phyloP scores from a whole-genome alignment of 2,113 vertebrate genomes.

The Carollia perspicillata region DNA sequence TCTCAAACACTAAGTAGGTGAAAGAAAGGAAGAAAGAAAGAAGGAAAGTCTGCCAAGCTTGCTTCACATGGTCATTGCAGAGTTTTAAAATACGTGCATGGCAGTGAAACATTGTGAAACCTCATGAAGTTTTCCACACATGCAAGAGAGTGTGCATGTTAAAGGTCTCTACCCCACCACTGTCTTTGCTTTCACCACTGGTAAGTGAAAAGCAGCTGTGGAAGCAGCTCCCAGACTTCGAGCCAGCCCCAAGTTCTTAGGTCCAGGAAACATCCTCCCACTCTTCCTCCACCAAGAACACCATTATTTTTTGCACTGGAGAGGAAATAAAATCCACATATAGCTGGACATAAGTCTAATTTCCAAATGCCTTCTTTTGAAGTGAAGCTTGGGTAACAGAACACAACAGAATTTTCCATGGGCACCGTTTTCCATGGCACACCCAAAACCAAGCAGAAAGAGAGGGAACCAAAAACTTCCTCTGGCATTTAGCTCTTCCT shows the following conservation, averaged over 20 bases:
- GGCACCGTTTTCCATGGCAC: neutral
- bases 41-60: neutral
- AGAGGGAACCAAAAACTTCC: neutral
- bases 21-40: neutral
- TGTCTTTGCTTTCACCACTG: neutral
- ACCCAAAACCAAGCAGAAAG: slow-evolving; percentile 38
- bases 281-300: neutral
- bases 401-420: slow-evolving; percentile 30
- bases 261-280: neutral
- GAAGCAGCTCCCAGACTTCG: neutral
- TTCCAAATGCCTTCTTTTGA: neutral
- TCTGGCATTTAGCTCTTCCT: slow-evolving; percentile 12
- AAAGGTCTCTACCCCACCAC: neutral
- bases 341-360: neutral
- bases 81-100: neutral
- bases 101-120: neutral
- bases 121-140: neutral
- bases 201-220: neutral
- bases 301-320: neutral
- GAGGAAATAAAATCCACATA: neutral
- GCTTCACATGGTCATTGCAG: neutral
- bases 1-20: neutral
- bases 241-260: neutral
- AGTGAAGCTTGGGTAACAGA: neutral
- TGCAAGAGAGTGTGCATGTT: neutral